Conservation (phyloP, 1,140 invertebrate genomes). For the Brachionus manjavacas region DNA sequence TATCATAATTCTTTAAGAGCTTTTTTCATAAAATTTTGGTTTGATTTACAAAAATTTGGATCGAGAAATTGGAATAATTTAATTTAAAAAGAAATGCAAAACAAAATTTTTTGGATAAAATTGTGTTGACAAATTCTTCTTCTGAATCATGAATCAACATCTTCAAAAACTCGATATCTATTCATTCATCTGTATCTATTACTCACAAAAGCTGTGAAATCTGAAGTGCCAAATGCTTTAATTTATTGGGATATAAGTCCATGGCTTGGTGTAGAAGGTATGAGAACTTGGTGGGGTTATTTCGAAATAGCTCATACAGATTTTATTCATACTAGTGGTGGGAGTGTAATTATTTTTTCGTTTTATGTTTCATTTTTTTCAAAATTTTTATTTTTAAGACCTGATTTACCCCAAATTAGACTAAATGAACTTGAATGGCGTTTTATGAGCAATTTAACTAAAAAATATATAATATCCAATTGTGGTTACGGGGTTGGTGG, state of each 20-base stretch:
- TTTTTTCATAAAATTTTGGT: too few relatives aligned
- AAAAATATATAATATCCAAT: constrained; percentile 30
- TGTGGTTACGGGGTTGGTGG: constrained; percentile 34
- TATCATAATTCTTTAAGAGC: too few relatives aligned
- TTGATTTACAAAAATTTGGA: too few relatives aligned
- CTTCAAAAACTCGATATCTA: too few relatives aligned
- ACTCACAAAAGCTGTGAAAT: neutral
- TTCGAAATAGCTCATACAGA: constrained; percentile 1
- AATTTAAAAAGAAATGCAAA: too few relatives aligned
- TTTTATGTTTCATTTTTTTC: neutral
- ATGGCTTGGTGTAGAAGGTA: neutral
- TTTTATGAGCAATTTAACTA: neutral
- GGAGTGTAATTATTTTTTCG: neutral
- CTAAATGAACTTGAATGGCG: constrained; percentile 18
- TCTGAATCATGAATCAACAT: too few relatives aligned
- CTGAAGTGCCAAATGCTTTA: constrained; percentile 26
- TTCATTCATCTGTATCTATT: too few relatives aligned
- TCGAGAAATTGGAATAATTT: too few relatives aligned
- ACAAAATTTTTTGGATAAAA: too few relatives aligned
- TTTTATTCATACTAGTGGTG: constrained; percentile 35
- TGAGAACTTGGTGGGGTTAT: constrained; percentile 21
- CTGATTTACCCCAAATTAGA: neutral
- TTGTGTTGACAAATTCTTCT: too few relatives aligned
- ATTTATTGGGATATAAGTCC: constrained; percentile 36
- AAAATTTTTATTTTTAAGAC: neutral